Conservation (phyloP, 2,113 vertebrate species). For the Probosciger aterrimus region DNA sequence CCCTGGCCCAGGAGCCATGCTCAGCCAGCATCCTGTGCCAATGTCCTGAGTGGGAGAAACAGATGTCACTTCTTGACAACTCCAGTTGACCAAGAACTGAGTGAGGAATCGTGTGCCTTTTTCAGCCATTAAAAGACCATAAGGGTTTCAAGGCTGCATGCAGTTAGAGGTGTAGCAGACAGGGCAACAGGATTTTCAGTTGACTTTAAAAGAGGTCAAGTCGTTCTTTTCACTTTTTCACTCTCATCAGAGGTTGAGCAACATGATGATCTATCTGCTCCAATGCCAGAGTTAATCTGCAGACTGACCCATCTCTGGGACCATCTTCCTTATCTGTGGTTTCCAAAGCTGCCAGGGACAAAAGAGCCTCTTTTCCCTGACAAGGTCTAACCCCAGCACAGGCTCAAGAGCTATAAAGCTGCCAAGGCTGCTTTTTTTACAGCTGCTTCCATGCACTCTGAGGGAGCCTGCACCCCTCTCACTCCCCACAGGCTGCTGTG, state of each 20-base stretch:
- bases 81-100: not conserved
- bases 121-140: not conserved
- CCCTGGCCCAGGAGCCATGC: not conserved
- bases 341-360: not conserved
- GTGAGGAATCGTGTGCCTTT: not conserved
- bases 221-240: not conserved
- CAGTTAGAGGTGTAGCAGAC: not conserved
- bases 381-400: not conserved
- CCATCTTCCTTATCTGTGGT: not conserved
- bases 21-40: not conserved
- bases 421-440: not conserved
- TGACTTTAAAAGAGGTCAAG: not conserved
- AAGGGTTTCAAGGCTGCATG: not conserved
- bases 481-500: not conserved
- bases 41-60: not conserved
- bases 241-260: not conserved
- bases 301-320: not conserved
- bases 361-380: not conserved
- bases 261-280: not conserved
- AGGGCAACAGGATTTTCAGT: not conserved
- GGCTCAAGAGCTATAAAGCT: not conserved
- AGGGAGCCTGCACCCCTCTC: not conserved
- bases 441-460: not conserved
- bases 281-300: not conserved
- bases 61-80: not conserved